Evolutionary conservation across 2,888 invertebrate genomes (phyloP).

Genomic region (Macrosoma leucophasiata): DNA sequence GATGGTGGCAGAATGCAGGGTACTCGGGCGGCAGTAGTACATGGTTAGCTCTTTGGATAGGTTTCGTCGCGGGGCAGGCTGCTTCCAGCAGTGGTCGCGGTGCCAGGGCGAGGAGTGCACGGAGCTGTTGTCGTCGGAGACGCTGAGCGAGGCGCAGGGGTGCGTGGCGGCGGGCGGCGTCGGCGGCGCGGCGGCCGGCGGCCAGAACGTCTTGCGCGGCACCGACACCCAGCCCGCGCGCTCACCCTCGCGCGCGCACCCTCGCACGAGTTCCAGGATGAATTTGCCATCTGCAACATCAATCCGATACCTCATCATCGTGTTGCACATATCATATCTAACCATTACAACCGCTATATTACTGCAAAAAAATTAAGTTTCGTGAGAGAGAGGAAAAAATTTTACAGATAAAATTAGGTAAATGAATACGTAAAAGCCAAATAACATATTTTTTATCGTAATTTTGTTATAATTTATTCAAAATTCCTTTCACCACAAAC

Average conservation of each 20-base stretch:
- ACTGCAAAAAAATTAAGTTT: too few relatives aligned
- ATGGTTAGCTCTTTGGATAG: slow-evolving; percentile 84
- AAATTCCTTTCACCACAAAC: too few relatives aligned
- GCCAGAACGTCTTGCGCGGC: slow-evolving; percentile 91
- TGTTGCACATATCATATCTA: not conserved
- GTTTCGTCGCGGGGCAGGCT: slow-evolving; percentile 83
- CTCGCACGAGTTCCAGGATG: slow-evolving; percentile 85
- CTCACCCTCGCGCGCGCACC: slow-evolving; percentile 78
- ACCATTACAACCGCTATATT: not conserved
- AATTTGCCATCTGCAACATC: slow-evolving; percentile 87
- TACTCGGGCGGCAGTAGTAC: slow-evolving; percentile 78
- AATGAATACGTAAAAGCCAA: too few relatives aligned
- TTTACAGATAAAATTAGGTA: too few relatives aligned
- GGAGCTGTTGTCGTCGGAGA: slow-evolving; percentile 93
- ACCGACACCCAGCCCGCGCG: slow-evolving; percentile 92
- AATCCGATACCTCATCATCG: slow-evolving; percentile 4
- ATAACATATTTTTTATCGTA: too few relatives aligned
- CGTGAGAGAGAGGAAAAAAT: too few relatives aligned
- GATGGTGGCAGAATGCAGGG: slow-evolving; percentile 59
- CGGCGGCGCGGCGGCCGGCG: slow-evolving; percentile 83
- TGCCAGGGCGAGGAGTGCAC: slow-evolving; percentile 93
- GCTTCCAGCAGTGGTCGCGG: slow-evolving; percentile 93
- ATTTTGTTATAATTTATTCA: too few relatives aligned
- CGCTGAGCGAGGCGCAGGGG: slow-evolving; percentile 83
- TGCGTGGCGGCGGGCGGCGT: slow-evolving; percentile 68